phyloP scores from a whole-genome alignment of 1,140 invertebrate genomes.

The Apolygus lucorum region DNA sequence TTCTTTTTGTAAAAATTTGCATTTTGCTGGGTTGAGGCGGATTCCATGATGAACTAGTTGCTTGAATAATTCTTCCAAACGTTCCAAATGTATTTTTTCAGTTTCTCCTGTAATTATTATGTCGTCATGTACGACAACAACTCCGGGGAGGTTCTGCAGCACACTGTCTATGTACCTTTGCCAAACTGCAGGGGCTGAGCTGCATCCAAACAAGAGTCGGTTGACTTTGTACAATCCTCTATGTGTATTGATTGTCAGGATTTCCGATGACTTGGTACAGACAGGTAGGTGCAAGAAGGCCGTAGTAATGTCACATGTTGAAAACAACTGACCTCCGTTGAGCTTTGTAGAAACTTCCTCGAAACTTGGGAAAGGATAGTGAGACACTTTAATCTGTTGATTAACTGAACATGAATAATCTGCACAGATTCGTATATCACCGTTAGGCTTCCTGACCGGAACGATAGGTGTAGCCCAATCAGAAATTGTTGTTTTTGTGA shows the following conservation, averaged over 20 bases:
- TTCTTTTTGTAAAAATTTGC: conserved; percentile 5
- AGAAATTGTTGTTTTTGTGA: conserved; percentile 38
- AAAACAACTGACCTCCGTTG: background rate
- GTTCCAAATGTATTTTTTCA: background rate
- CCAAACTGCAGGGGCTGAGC: background rate
- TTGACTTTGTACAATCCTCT: conserved; percentile 3
- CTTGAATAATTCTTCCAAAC: background rate
- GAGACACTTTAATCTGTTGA: conserved; percentile 4
- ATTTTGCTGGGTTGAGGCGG: conserved; percentile 4
- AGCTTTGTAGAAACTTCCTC: background rate
- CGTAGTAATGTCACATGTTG: background rate
- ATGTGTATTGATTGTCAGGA: conserved; percentile 1
- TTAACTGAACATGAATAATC: conserved; percentile 45
- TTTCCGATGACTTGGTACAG: background rate
- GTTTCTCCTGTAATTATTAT: background rate
- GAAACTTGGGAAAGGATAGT: conserved; percentile 1
- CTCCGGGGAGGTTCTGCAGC: background rate
- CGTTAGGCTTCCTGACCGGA: conserved; percentile 41
- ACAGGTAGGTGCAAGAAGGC: background rate
- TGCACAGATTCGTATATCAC: conserved; percentile 41
- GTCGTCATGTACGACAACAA: background rate
- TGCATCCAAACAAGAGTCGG: background rate
- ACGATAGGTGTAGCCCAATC: conserved; percentile 47
- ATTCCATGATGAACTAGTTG: background rate
- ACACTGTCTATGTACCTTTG: conserved; percentile 5